Percentiles rank a stretch among this genome's conserved stretches.
phyloP scores from a whole-genome alignment of 2,888 invertebrate genomes.

The Drosophila atroscutellata region DNA sequence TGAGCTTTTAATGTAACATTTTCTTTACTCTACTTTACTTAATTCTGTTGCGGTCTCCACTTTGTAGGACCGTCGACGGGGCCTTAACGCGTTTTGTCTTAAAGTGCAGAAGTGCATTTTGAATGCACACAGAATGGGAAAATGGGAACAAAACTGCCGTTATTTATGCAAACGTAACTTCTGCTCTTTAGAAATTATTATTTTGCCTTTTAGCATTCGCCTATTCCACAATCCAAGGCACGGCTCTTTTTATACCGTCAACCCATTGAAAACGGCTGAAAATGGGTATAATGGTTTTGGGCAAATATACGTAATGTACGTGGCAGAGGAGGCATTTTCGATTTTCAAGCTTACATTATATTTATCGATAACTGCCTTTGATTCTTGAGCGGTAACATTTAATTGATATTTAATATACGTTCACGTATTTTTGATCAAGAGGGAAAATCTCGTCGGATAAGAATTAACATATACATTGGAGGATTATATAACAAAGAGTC shows the following conservation, averaged over 20 bases:
- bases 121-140: slow-evolving; percentile 67
- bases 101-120: slow-evolving; percentile 62
- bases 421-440: not conserved
- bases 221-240: slow-evolving; percentile 37
- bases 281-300: not conserved
- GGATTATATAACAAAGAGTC: not conserved
- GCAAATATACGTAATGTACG: not conserved
- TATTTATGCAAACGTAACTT: slow-evolving; percentile 79
- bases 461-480: not conserved
- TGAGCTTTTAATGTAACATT: slow-evolving; percentile 6
- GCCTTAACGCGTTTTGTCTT: slow-evolving; percentile 50
- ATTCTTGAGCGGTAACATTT: not conserved
- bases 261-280: not conserved
- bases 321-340: not conserved
- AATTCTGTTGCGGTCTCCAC: slow-evolving; percentile 8
- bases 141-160: slow-evolving; percentile 71
- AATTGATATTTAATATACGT: not conserved
- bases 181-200: slow-evolving; percentile 78
- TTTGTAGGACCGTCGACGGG: slow-evolving; percentile 14
- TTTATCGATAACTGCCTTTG: not conserved
- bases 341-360: not conserved
- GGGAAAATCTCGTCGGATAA: not conserved
- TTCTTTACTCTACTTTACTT: slow-evolving; percentile 2
- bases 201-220: slow-evolving; percentile 51
- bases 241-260: slow-evolving; percentile 7